Conservation (phyloP, 2,113 vertebrate species). For the Neofelis nebulosa region DNA sequence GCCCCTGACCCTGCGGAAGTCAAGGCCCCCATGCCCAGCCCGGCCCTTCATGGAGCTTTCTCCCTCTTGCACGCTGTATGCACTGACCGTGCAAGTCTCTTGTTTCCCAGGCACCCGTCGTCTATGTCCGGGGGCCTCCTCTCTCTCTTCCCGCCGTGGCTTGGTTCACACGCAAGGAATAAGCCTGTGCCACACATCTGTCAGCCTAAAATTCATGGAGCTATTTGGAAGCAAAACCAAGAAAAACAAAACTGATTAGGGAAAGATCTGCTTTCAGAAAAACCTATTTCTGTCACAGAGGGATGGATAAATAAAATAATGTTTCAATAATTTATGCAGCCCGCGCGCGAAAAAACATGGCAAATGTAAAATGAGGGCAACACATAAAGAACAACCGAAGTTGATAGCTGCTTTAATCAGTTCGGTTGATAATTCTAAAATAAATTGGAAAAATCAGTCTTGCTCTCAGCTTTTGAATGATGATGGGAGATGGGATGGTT, state of each 20-base stretch:
- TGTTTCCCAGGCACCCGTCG: slow-evolving; percentile 29
- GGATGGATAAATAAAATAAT: slow-evolving; percentile 84
- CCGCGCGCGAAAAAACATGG: slow-evolving; percentile 62
- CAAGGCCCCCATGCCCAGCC: background rate
- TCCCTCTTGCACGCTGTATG: background rate
- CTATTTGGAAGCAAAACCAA: slow-evolving; percentile 76
- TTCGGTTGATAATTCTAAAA: slow-evolving; percentile 81
- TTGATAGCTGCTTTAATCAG: slow-evolving; percentile 81
- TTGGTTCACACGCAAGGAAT: slow-evolving; percentile 69
- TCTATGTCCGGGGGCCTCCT: slow-evolving; percentile 56
- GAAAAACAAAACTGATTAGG: slow-evolving; percentile 83
- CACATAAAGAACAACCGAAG: slow-evolving; percentile 72
- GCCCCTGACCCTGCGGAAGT: background rate
- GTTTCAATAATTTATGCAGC: slow-evolving; percentile 85
- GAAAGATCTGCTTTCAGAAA: slow-evolving; percentile 81
- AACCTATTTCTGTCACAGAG: slow-evolving; percentile 83
- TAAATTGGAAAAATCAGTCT: slow-evolving; percentile 75
- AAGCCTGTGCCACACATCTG: slow-evolving; percentile 65
- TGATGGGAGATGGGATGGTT: slow-evolving; percentile 38
- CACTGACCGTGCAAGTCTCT: slow-evolving; percentile 55
- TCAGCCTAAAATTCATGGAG: slow-evolving; percentile 61
- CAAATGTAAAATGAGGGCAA: slow-evolving; percentile 73
- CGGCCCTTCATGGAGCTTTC: background rate
- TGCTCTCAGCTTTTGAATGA: slow-evolving; percentile 64
- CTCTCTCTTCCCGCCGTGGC: slow-evolving; percentile 68